phyloP scores from a whole-genome alignment of 2,797 vertebrate species.

The Setipinna tenuifilis region DNA sequence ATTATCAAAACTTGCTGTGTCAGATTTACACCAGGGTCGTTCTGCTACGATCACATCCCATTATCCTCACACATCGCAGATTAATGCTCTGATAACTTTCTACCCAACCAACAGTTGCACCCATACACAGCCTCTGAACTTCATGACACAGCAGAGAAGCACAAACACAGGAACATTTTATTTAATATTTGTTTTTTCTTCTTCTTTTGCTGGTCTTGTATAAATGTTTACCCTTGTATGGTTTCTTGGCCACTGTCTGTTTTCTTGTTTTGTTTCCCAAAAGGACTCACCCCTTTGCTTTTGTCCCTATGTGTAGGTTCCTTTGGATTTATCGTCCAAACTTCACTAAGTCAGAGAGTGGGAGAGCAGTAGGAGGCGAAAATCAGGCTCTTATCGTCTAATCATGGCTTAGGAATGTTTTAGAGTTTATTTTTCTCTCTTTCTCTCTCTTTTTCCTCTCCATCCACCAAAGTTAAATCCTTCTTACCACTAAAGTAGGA shows the following conservation, averaged over 20 bases:
- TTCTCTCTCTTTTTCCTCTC: not conserved
- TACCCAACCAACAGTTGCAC: not conserved
- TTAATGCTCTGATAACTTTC: not conserved
- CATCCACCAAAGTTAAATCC: not conserved
- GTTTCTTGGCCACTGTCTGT: no score
- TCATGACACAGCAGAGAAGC: not conserved
- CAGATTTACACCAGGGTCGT: not conserved
- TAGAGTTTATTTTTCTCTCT: not conserved
- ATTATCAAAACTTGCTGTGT: not conserved
- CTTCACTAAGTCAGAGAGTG: not conserved
- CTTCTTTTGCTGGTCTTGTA: no score
- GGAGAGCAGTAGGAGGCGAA: not conserved
- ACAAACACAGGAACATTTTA: no score
- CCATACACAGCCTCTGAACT: not conserved
- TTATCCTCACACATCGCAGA: not conserved
- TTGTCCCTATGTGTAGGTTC: not conserved
- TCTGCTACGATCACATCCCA: not conserved
- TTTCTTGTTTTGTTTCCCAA: not conserved
- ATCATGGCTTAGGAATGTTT: not conserved
- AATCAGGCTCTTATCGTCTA: conserved; percentile 2
- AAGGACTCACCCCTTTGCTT: not conserved
- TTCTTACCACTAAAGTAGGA: not conserved
- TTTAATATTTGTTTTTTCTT: no score
- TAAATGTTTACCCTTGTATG: no score
- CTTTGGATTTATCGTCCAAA: not conserved